A percentile compares a stretch with the other conserved stretches of the same genome.
Conservation (phyloP, 2,888 invertebrate species). For the Magallana nippona region DNA sequence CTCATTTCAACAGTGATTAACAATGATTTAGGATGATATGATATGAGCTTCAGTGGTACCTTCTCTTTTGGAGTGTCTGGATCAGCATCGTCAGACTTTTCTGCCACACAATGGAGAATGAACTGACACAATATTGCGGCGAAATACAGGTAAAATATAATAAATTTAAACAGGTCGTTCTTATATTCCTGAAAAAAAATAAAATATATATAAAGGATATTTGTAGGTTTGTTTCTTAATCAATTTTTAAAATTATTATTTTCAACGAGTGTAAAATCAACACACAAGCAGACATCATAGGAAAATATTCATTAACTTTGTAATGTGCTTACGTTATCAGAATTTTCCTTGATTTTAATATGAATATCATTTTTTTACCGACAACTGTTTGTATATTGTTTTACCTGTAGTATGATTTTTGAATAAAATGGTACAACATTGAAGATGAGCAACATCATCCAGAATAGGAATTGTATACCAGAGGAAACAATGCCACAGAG, state of each 20-base stretch:
- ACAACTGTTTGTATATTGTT: neutral
- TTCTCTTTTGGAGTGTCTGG: neutral
- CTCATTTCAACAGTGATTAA: too few species aligned
- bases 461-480: conserved; percentile 72
- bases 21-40: too few species aligned
- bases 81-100: conserved; percentile 24
- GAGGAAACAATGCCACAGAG: conserved; percentile 69
- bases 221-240: too few species aligned
- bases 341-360: too few species aligned
- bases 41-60: too few species aligned
- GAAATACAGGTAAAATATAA: conserved; percentile 47
- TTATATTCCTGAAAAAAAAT: conserved; percentile 52
- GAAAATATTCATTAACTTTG: too few species aligned
- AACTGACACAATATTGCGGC: conserved; percentile 51
- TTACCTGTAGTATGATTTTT: conserved; percentile 51
- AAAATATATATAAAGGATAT: neutral
- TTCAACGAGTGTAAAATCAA: too few species aligned
- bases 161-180: conserved; percentile 49
- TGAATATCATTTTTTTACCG: too few species aligned
- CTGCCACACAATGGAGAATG: conserved; percentile 56
- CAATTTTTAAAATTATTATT: too few species aligned
- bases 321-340: too few species aligned
- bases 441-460: conserved; percentile 65
- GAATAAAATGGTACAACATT: conserved; percentile 71
- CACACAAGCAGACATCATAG: too few species aligned